These are phyloP conservation scores for Rapana venosa DNA, from an alignment of 2,888 invertebrate genomes.

Conservation along the genomic window DNA sequence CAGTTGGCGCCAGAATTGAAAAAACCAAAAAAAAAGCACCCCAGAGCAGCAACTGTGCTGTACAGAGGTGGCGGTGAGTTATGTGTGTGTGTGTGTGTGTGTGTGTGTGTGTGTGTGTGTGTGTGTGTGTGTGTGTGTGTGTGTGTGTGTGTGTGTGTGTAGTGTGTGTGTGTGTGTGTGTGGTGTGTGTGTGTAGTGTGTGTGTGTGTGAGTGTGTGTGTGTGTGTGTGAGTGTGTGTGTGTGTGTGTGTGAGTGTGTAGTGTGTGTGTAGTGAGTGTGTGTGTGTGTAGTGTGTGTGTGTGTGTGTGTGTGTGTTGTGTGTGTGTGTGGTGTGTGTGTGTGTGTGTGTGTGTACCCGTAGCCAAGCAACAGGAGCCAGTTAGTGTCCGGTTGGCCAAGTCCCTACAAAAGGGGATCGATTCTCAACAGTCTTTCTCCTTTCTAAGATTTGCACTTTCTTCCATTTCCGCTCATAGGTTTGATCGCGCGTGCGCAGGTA, in stretches of 20 bases:
- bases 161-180: no score
- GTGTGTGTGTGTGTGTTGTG: background rate
- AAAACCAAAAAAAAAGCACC: background rate
- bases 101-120: background rate
- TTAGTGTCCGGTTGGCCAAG: no score
- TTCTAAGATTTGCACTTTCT: no score
- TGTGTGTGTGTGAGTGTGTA: no score
- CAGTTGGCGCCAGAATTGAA: background rate
- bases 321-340: background rate
- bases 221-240: background rate
- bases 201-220: background rate
- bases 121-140: conserved; percentile 16
- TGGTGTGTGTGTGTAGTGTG: no score
- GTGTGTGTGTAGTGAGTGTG: background rate
- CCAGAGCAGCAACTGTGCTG: no score
- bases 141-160: background rate
- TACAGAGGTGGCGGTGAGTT: no score
- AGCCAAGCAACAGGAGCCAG: no score
- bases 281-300: background rate
- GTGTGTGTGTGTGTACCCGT: background rate
- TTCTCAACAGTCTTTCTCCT: no score
- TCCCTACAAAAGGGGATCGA: no score
- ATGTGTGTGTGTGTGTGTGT: background rate
- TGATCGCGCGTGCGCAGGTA: no score
- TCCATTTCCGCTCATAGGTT: no score